phyloP scores from a whole-genome alignment of 1,140 invertebrate genomes.

The Drosophila arizonae region DNA sequence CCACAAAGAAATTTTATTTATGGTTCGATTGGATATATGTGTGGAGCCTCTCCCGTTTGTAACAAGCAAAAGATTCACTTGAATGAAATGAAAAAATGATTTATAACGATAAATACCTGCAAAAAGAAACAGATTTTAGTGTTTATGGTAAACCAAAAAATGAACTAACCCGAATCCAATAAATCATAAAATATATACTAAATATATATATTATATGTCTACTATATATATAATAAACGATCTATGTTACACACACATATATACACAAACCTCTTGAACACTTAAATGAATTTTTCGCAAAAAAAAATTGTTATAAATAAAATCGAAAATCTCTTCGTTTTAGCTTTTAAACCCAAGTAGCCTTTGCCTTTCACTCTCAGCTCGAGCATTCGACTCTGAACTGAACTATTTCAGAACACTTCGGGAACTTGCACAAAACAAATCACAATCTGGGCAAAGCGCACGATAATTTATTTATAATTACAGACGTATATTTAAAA shows the following conservation, averaged over 20 bases:
- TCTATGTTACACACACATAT: slow-evolving; percentile 51
- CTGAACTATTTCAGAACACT: neutral
- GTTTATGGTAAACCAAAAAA: slow-evolving; percentile 72
- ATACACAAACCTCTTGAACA: slow-evolving; percentile 37
- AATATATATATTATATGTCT: slow-evolving; percentile 59
- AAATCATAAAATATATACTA: slow-evolving; percentile 27
- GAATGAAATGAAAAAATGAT: slow-evolving; percentile 11
- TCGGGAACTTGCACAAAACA: neutral
- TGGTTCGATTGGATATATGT: slow-evolving; percentile 38
- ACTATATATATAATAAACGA: slow-evolving; percentile 54
- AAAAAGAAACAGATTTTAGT: slow-evolving; percentile 69
- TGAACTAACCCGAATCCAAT: slow-evolving; percentile 33
- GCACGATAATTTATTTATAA: neutral
- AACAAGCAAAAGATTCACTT: slow-evolving; percentile 21
- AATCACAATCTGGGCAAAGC: neutral
- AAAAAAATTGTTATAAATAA: slow-evolving; percentile 47
- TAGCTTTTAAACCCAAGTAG: slow-evolving; percentile 36
- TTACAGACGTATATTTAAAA: neutral
- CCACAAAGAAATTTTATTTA: slow-evolving; percentile 22
- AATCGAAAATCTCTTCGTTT: slow-evolving; percentile 42
- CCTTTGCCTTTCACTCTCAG: slow-evolving; percentile 2
- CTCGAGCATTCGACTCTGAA: neutral
- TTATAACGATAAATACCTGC: slow-evolving; percentile 49
- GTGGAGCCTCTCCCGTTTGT: slow-evolving; percentile 36
- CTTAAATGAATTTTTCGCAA: slow-evolving; percentile 19